These are phyloP conservation scores for Perodicticus potto DNA, from an alignment of 2,797 vertebrate genomes.

Conservation along the genomic window DNA sequence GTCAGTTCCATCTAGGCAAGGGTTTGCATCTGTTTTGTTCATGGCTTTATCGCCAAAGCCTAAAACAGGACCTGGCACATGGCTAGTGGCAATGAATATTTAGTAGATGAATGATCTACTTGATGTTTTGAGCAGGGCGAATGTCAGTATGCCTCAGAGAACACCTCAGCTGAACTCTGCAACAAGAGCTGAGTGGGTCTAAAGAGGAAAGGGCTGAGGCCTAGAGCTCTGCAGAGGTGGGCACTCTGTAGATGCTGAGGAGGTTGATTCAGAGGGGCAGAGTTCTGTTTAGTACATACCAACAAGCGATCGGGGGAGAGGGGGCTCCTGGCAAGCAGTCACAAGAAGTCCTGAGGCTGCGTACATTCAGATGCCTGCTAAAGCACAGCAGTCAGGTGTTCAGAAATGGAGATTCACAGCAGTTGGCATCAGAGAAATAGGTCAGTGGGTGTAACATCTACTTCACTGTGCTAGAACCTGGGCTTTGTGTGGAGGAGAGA, in stretches of 20 bases:
- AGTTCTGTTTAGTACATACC: background rate
- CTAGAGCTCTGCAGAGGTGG: background rate
- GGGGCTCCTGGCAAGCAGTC: background rate
- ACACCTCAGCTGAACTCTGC: background rate
- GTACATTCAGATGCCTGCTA: background rate
- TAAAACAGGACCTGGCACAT: background rate
- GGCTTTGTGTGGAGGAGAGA: background rate
- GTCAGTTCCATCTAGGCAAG: background rate
- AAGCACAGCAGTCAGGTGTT: background rate
- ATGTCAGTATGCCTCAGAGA: background rate
- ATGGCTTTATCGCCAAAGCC: background rate
- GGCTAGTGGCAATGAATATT: background rate
- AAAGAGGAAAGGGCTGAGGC: background rate
- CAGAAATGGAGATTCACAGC: background rate
- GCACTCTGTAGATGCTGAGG: background rate
- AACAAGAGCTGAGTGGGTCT: background rate
- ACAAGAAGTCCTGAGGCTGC: background rate
- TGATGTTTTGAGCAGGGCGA: background rate
- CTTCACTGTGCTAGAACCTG: background rate
- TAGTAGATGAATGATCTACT: background rate
- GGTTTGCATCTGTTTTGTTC: slow-evolving; percentile 2
- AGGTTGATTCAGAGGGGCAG: background rate
- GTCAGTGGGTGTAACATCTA: background rate
- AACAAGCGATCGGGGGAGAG: background rate
- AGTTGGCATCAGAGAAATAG: background rate